Evolutionary conservation across 1,140 invertebrate genomes (phyloP), one percentile per base, ranked within the genome.

Genomic region (Diachasmimorpha longicaudata): DNA sequence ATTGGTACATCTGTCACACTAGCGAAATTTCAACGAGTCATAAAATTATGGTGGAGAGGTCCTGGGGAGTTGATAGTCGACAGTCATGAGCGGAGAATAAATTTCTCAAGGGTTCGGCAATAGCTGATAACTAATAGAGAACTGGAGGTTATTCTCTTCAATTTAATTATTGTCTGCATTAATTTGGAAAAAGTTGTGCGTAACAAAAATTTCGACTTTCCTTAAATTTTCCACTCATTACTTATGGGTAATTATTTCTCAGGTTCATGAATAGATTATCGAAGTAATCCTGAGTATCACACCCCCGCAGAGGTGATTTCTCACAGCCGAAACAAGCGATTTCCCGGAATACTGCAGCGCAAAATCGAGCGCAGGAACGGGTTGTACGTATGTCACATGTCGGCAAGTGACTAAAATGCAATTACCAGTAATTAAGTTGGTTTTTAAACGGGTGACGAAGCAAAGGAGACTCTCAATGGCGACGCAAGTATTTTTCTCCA

Each of bases 1-100:
- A 85, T 86, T 83, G 77, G 25, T 63, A 78, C 85, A 86, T 85
- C 84, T 86, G 85, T 52, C 70, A 21, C 10, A 8, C 14, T 63
- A 25, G 58, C 23, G 58, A 63, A 52, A 52, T 52, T 63, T 63
- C 21, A 63, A 63, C 58, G 58, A 63, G 21, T 63, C 23, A 63
- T 63, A 63, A 63, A 25, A 63, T 25, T 3, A 6, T 23, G 21
- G 23, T 63, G 48, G 31, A 31, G 9, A 58, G 13, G 14, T 58
- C 19, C 52, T 58, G 52, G n/a, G 52, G n/a, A 16, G 10, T 58
- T 58, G 16, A 58, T n/a, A 58, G 13, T 58, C 21, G 3, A 21
- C 1, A 16, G 2, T 19, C 52, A 19, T 3, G 14, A 21, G 10
- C 8, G 16, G 16, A 16, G 9, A 16, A 58, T 6, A 19, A n/a